Conservation (phyloP, 1,140 invertebrate genomes). For the Bombus impatiens region DNA sequence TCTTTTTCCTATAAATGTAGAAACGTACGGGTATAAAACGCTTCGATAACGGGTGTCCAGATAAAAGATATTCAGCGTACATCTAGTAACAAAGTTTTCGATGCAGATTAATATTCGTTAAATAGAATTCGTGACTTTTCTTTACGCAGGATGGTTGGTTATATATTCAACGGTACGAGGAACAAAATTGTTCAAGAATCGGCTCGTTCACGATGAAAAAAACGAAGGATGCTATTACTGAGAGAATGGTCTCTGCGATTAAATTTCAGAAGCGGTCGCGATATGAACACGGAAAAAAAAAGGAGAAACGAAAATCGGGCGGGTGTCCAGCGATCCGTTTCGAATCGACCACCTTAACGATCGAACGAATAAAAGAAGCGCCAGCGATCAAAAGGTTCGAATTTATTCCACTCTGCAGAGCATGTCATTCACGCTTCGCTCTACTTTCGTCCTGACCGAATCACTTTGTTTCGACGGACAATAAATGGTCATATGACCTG, state of each 20-base stretch:
- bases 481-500: constrained; percentile 53
- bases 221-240: no score
- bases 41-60: no score
- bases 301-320: not conserved
- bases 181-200: no score
- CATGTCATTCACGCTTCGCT: constrained; percentile 50
- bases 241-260: not conserved
- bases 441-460: constrained; percentile 53
- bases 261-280: not conserved
- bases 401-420: constrained; percentile 65
- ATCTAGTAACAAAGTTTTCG: no score
- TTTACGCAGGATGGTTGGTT: no score
- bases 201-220: not conserved
- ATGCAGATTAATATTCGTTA: no score
- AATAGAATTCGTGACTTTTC: no score
- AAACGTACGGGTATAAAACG: no score
- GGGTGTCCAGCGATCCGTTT: constrained; percentile 8
- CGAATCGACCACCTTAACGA: constrained; percentile 55
- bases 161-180: no score
- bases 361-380: constrained; percentile 55
- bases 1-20: no score
- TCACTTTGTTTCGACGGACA: constrained; percentile 65
- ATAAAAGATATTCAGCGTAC: no score
- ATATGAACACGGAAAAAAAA: not conserved
- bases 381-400: constrained; percentile 58